Percentiles rank a stretch among this genome's conserved stretches.
These are phyloP conservation scores for Ichneumoninae sp. DNA, from an alignment of 2,888 invertebrate species.

Conservation along the genomic window DNA sequence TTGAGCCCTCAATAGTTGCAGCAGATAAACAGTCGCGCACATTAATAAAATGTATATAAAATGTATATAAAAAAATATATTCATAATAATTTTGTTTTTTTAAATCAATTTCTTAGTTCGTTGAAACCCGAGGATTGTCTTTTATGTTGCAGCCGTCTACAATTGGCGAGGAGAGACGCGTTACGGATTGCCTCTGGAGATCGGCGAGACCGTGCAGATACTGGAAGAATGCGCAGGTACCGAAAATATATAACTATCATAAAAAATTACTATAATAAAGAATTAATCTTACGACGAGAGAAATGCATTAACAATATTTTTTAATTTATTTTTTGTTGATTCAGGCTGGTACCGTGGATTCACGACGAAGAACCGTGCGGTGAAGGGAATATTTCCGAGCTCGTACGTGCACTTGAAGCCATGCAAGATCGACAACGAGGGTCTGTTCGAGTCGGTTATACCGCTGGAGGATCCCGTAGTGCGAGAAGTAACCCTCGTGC, in stretches of 20 bases:
- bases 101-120: not conserved
- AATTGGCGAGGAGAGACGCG: slow-evolving; percentile 94
- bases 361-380: slow-evolving; percentile 89
- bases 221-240: slow-evolving; percentile 94
- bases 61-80: not conserved
- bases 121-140: slow-evolving; percentile 31
- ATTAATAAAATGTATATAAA: not conserved
- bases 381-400: slow-evolving; percentile 92
- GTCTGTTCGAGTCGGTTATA: slow-evolving; percentile 88
- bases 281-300: not conserved
- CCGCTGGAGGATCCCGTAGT: slow-evolving; percentile 96
- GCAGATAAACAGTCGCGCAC: too few relatives aligned
- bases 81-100: slow-evolving; percentile 4
- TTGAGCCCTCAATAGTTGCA: too few relatives aligned
- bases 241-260: not conserved
- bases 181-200: slow-evolving; percentile 93
- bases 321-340: not conserved
- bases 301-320: not conserved
- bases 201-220: slow-evolving; percentile 96
- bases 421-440: slow-evolving; percentile 93
- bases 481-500: slow-evolving; percentile 94
- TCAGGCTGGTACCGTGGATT: slow-evolving; percentile 95
- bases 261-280: not conserved
- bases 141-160: slow-evolving; percentile 91
- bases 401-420: slow-evolving; percentile 92